A percentile compares a stretch with the other conserved stretches of the same genome.
Evolutionary conservation across 2,797 vertebrate genomes (phyloP).

Genomic region (Pagetopsis macropterus): DNA sequence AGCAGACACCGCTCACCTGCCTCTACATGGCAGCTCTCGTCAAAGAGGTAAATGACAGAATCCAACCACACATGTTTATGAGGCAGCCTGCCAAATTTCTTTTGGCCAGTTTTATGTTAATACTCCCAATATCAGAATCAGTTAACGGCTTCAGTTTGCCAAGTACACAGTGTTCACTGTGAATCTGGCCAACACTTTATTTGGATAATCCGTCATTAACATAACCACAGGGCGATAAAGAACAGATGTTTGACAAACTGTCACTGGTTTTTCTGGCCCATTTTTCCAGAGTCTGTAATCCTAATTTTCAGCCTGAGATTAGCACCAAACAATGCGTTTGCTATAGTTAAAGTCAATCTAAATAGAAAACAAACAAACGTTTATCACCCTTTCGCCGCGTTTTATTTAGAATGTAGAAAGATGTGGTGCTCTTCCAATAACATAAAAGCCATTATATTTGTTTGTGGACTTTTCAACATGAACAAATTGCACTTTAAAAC

Average conservation of each 20-base stretch:
- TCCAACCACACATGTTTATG: slow-evolving; percentile 3
- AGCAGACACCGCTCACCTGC: slow-evolving; percentile 96
- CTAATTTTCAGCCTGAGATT: slow-evolving; percentile 9
- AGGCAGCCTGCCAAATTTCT: slow-evolving; percentile 16
- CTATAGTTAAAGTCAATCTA: background rate
- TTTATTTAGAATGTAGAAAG: background rate
- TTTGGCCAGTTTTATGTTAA: slow-evolving; percentile 16
- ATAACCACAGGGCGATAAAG: slow-evolving; percentile 41
- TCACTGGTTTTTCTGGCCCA: slow-evolving; percentile 29
- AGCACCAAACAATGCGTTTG: slow-evolving; percentile 4
- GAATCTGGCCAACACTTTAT: slow-evolving; percentile 46
- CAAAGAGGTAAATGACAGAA: slow-evolving; percentile 86
- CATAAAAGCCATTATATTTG: background rate
- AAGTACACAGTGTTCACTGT: slow-evolving; percentile 52
- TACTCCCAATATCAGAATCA: slow-evolving; percentile 33
- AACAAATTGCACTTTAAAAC: slow-evolving; percentile 13
- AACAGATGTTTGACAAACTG: slow-evolving; percentile 47
- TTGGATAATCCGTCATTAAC: slow-evolving; percentile 34
- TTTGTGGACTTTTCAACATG: background rate
- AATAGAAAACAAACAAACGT: background rate
- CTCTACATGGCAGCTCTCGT: slow-evolving; percentile 95
- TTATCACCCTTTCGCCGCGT: background rate
- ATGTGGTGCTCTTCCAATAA: background rate
- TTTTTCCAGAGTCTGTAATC: slow-evolving; percentile 22
- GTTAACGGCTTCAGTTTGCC: slow-evolving; percentile 37